Conservation (phyloP, 2,888 invertebrate genomes). For the Prosapia bicincta region DNA sequence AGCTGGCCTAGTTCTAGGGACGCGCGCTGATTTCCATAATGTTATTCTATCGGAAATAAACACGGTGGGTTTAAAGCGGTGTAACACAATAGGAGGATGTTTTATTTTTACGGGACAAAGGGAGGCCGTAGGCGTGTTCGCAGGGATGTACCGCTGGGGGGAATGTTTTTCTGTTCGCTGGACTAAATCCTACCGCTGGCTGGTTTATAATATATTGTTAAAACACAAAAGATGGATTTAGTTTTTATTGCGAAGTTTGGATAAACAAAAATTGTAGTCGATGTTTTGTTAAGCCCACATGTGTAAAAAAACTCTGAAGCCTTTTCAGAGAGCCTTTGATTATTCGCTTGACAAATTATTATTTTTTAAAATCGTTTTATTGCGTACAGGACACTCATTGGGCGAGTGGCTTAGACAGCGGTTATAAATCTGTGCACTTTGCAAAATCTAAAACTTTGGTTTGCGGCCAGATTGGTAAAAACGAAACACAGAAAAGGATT, state of each 20-base stretch:
- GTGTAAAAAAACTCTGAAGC: background rate
- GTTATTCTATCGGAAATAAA: background rate
- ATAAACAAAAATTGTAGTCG: background rate
- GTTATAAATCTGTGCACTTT: no score
- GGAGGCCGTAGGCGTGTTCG: background rate
- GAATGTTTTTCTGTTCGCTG: background rate
- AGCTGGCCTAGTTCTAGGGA: no score
- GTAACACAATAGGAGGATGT: background rate
- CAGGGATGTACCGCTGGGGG: background rate
- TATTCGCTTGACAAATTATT: background rate
- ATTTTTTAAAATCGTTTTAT: background rate
- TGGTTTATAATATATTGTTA: background rate
- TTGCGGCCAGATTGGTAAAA: no score
- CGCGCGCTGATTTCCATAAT: background rate
- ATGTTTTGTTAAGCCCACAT: background rate
- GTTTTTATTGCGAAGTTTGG: background rate
- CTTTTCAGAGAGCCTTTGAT: background rate
- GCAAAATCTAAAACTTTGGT: no score
- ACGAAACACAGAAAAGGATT: no score
- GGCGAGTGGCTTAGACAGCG: no score
- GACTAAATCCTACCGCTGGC: background rate
- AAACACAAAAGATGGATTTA: conserved; percentile 2
- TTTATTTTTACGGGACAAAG: background rate
- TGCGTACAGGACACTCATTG: no score
- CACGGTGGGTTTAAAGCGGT: background rate